Conservation (phyloP, 1,140 invertebrate species). For the Pissodes strobi region DNA sequence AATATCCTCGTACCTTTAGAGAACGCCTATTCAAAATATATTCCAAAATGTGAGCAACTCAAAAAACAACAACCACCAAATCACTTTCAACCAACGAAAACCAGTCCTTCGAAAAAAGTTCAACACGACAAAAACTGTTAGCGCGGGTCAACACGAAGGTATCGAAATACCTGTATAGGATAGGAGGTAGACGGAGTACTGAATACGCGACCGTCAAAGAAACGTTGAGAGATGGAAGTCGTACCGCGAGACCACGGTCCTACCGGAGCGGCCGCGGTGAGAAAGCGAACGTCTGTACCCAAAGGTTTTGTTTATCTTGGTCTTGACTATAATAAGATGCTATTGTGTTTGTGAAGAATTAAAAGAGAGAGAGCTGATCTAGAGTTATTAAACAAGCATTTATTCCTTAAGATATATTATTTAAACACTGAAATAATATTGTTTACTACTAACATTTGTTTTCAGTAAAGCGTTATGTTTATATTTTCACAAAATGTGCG, state of each 20-base stretch:
- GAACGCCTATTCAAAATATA: no score
- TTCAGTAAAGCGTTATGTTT: no score
- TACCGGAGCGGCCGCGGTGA: conserved; percentile 2
- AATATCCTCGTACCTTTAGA: no score
- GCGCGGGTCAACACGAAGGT: conserved; percentile 13
- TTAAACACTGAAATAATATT: no score
- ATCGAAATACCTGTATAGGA: conserved; percentile 26
- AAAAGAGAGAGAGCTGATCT: not conserved
- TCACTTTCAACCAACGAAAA: conserved; percentile 17
- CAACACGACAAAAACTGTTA: conserved; percentile 9
- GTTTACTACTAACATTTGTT: no score
- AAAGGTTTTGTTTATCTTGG: conserved; percentile 20
- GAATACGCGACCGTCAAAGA: conserved; percentile 17
- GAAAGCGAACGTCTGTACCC: conserved; percentile 27
- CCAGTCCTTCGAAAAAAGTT: conserved; percentile 15
- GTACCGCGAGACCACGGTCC: conserved; percentile 14
- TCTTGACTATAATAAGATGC: conserved; percentile 18
- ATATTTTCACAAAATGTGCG: no score
- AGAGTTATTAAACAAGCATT: no score
- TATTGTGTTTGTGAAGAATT: conserved; percentile 3
- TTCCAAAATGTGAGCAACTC: not conserved
- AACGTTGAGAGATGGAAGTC: conserved; percentile 26
- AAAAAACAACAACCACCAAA: conserved; percentile 3
- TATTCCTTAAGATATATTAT: no score
- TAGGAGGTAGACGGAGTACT: conserved; percentile 28